These are phyloP conservation scores for Sceloporus undulatus DNA, from an alignment of 2,113 vertebrate genomes.

Conservation along the genomic window DNA sequence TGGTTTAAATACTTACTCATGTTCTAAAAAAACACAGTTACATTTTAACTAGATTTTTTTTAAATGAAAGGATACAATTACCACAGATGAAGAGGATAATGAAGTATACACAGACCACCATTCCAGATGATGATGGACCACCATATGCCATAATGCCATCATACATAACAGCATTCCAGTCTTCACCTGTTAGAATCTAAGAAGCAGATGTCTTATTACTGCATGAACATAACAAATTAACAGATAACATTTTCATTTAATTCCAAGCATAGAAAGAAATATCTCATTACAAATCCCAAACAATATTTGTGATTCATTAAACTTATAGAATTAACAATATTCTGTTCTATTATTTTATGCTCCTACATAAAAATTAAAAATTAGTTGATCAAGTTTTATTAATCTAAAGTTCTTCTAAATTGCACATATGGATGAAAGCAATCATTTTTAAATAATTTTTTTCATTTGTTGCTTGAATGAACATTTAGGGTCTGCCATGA, in stretches of 20 bases:
- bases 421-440: background rate
- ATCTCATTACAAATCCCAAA: background rate
- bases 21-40: background rate
- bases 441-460: background rate
- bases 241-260: background rate
- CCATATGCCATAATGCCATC: constrained; percentile 99
- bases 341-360: constrained; percentile 4
- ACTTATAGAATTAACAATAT: background rate
- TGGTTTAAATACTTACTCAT: background rate
- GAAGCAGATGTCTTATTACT: constrained; percentile 33
- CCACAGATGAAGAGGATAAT: constrained; percentile 99
- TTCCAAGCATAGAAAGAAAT: background rate
- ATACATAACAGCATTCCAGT: constrained; percentile 99
- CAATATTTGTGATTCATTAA: fast-evolving
- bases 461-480: background rate
- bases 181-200: constrained; percentile 97
- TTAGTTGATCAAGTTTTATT: background rate
- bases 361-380: constrained; percentile 46
- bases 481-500: background rate
- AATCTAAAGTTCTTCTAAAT: background rate
- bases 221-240: constrained; percentile 7
- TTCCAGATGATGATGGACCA: constrained; percentile 95
- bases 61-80: constrained; percentile 93
- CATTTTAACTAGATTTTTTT: background rate
- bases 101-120: constrained; percentile 99